A percentile compares a stretch with the other conserved stretches of the same genome.
Evolutionary conservation across 1,140 invertebrate species (phyloP).

Genomic region (Eufriesea mexicana): DNA sequence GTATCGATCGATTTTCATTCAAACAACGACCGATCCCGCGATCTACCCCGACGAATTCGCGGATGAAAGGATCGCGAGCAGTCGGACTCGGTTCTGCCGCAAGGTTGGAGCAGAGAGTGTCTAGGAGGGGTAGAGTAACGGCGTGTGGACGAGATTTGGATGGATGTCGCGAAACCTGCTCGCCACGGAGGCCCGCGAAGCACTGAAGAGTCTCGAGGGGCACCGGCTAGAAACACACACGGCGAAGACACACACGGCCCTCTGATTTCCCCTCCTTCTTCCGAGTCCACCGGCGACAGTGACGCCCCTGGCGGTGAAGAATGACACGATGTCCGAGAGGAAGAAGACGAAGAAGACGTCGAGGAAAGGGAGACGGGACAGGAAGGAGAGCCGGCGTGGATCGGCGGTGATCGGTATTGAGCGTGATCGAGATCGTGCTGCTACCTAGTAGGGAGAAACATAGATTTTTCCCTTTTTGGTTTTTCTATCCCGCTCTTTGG

Average conservation of each 20-base stretch:
- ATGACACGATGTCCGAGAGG: constrained; percentile 63
- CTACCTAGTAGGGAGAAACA: background rate
- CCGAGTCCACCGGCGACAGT: constrained; percentile 65
- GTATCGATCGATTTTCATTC: background rate
- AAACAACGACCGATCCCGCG: background rate
- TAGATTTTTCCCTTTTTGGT: background rate
- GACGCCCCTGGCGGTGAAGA: constrained; percentile 72
- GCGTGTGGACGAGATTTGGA: background rate
- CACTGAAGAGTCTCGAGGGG: constrained; percentile 71
- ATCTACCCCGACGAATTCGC: background rate
- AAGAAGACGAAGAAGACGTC: constrained; percentile 64
- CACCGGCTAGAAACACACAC: constrained; percentile 56
- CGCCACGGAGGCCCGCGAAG: constrained; percentile 66
- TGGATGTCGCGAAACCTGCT: constrained; percentile 39
- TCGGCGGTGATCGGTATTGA: constrained; percentile 29
- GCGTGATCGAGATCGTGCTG: constrained; percentile 31
- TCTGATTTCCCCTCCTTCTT: constrained; percentile 67
- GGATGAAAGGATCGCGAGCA: background rate
- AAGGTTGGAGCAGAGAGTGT: too few relatives aligned
- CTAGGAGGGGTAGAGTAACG: background rate
- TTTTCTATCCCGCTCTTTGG: background rate
- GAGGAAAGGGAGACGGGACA: constrained; percentile 45
- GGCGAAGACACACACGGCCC: constrained; percentile 65
- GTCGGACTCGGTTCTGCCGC: background rate
- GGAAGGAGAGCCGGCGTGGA: constrained; percentile 37